A percentile compares a stretch with the other conserved stretches of the same genome.
Evolutionary conservation across 2,113 vertebrate species (phyloP).

Genomic region (Ctenomys sociabilis): DNA sequence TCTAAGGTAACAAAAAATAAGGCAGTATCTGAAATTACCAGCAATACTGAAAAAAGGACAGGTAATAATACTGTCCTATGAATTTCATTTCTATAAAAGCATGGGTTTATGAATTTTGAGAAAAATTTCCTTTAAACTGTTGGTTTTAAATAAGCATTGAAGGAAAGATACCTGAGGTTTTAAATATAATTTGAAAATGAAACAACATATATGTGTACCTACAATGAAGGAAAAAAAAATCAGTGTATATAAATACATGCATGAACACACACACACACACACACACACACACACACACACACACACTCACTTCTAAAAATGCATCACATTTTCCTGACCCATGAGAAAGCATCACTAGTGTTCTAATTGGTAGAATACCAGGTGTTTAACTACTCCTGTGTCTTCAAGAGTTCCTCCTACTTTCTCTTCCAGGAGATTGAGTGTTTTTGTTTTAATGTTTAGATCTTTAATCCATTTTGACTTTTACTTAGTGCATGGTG

Average conservation of each 20-base stretch:
- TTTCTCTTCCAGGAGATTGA: too few relatives aligned
- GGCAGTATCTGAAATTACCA: conserved; percentile 25
- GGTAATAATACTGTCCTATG: background rate
- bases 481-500: too few relatives aligned
- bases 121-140: background rate
- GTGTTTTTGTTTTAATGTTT: too few relatives aligned
- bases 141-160: background rate
- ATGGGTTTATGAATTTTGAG: background rate
- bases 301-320: background rate
- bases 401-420: too few relatives aligned
- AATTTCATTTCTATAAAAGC: background rate
- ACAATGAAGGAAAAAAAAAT: background rate
- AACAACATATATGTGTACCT: background rate
- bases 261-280: background rate
- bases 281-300: background rate
- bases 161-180: background rate
- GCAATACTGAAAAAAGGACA: background rate
- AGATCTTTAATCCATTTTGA: too few relatives aligned
- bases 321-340: background rate
- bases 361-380: background rate
- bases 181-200: conserved; percentile 12
- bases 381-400: too few relatives aligned
- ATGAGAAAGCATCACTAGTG: background rate
- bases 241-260: too few relatives aligned
- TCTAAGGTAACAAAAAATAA: conserved; percentile 54